phyloP scores from a whole-genome alignment of 2,797 vertebrate genomes.

The Melopsittacus undulatus region DNA sequence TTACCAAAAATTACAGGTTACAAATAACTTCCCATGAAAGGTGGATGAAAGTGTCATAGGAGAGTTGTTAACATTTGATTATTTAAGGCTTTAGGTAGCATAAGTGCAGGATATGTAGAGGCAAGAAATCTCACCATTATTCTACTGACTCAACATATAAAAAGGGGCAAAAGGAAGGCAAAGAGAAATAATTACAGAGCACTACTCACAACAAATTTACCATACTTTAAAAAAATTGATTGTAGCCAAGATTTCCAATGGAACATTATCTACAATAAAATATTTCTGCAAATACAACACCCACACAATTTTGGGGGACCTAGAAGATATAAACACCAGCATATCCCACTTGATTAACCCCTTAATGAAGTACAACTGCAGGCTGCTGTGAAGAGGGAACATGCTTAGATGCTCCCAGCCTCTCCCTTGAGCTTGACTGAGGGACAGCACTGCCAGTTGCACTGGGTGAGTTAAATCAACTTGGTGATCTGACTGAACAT shows the following conservation, averaged over 20 bases:
- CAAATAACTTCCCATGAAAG: neutral
- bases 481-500: neutral
- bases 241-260: neutral
- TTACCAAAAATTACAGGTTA: neutral
- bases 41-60: neutral
- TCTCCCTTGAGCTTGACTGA: neutral
- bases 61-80: neutral
- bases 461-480: neutral
- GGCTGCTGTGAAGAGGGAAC: neutral
- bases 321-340: neutral
- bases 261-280: neutral
- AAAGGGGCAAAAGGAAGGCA: neutral
- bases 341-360: neutral
- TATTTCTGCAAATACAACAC: neutral
- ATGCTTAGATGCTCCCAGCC: neutral
- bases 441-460: neutral
- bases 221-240: neutral
- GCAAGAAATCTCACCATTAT: neutral
- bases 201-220: neutral
- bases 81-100: neutral
- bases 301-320: neutral
- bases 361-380: neutral
- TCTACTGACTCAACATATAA: neutral
- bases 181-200: neutral
- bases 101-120: neutral